Conservation (phyloP, 2,113 vertebrate genomes). For the Hemibagrus wyckioides region DNA sequence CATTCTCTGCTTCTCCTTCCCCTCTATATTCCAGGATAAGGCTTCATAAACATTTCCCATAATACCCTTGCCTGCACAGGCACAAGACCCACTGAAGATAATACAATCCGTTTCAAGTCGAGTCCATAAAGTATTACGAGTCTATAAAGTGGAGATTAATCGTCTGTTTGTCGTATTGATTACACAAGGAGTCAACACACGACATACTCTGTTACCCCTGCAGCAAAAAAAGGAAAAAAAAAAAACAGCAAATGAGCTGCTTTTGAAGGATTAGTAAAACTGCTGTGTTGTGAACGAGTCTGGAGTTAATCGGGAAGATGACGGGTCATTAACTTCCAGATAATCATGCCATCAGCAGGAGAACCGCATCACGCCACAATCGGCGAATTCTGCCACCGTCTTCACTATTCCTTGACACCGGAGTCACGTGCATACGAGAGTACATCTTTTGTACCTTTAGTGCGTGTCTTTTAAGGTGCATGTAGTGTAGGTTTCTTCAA, state of each 20-base stretch:
- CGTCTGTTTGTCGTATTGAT: conserved; percentile 30
- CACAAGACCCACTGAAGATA: background rate
- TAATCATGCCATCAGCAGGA: conserved; percentile 29
- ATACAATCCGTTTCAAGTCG: background rate
- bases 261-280: conserved; percentile 11
- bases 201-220: conserved; percentile 22
- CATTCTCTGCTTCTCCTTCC: background rate
- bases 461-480: background rate
- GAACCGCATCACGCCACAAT: background rate
- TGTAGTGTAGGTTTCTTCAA: background rate
- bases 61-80: background rate
- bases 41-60: background rate
- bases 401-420: background rate
- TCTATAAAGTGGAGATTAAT: conserved; percentile 33
- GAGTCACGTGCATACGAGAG: background rate
- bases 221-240: background rate
- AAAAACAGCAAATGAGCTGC: background rate
- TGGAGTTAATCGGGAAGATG: conserved; percentile 29
- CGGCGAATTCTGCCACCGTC: background rate
- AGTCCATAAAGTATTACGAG: conserved; percentile 25
- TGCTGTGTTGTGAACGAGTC: background rate
- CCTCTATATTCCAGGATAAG: background rate
- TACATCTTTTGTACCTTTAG: background rate
- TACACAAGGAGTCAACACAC: background rate
- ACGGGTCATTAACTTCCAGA: conserved; percentile 32